phyloP scores from a whole-genome alignment of 2,797 vertebrate genomes.

The Propithecus deckenii region DNA sequence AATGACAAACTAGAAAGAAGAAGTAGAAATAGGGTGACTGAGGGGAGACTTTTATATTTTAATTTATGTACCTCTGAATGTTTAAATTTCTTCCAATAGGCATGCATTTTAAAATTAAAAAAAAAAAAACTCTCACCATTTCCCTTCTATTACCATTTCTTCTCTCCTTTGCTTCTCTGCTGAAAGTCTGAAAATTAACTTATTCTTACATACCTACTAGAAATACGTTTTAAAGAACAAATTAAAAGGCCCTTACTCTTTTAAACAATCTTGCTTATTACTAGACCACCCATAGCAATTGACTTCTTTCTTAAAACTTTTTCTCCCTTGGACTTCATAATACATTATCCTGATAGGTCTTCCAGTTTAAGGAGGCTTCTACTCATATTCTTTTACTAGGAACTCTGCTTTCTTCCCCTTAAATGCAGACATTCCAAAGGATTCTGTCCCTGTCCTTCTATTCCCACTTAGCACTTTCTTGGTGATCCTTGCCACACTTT shows the following conservation, averaged over 20 bases:
- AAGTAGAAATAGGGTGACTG: not conserved
- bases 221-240: constrained; percentile 10
- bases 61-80: not conserved
- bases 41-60: constrained; percentile 1
- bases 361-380: not conserved
- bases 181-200: not conserved
- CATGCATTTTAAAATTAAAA: not conserved
- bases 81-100: constrained; percentile 2
- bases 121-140: not conserved
- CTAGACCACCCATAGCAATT: not conserved
- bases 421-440: not conserved
- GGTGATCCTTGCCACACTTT: not conserved
- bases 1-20: not conserved
- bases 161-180: not conserved
- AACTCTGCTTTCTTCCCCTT: not conserved
- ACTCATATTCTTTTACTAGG: not conserved
- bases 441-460: not conserved
- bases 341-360: not conserved
- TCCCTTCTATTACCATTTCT: not conserved
- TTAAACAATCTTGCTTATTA: not conserved
- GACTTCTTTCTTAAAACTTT: not conserved
- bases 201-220: not conserved
- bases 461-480: not conserved
- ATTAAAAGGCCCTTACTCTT: not conserved
- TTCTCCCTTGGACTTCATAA: not conserved